These are phyloP conservation scores for Burhinus bistriatus DNA, from an alignment of 2,113 vertebrate species.

Conservation along the genomic window DNA sequence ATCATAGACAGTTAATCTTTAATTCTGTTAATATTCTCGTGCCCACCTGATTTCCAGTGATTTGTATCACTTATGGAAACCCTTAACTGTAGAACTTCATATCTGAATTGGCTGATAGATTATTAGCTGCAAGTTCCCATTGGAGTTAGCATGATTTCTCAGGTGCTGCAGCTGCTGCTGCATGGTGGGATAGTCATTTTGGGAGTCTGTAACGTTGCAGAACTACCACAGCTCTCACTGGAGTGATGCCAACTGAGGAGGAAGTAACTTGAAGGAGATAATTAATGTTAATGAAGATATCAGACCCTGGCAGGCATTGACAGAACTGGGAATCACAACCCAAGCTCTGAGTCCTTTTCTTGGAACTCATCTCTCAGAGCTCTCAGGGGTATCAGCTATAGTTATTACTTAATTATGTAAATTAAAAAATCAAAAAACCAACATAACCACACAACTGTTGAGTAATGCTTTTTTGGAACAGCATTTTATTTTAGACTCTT, in stretches of 20 bases:
- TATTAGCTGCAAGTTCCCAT: fast-evolving
- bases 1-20: background rate
- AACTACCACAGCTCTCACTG: background rate
- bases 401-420: background rate
- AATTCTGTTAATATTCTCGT: background rate
- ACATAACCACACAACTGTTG: background rate
- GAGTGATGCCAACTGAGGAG: background rate
- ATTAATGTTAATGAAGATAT: background rate
- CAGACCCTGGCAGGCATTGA: background rate
- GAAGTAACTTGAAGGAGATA: background rate
- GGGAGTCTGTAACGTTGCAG: background rate
- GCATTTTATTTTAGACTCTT: background rate
- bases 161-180: fast-evolving
- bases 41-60: fast-evolving
- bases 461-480: background rate
- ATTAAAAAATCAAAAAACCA: background rate
- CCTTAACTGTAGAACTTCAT: background rate
- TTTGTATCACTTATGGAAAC: background rate
- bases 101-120: background rate
- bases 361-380: background rate
- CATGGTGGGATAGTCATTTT: background rate
- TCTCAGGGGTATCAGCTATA: background rate
- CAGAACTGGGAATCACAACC: background rate
- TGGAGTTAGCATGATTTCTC: background rate
- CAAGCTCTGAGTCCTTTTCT: background rate